phyloP scores from a whole-genome alignment of 2,888 invertebrate species.

The Drosophila austrosaltans region DNA sequence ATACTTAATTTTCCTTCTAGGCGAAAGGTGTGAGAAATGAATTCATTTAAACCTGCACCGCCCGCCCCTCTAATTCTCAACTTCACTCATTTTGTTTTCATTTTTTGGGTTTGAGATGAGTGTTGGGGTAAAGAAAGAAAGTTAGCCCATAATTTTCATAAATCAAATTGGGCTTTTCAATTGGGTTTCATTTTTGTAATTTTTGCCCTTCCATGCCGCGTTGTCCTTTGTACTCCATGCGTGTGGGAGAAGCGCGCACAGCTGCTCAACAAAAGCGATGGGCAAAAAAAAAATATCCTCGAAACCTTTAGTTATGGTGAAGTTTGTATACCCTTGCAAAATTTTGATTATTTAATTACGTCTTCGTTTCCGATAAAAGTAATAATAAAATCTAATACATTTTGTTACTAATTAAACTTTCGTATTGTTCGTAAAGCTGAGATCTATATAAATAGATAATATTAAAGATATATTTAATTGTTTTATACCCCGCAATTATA shows the following conservation, averaged over 20 bases:
- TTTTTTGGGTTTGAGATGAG: slow-evolving; percentile 23
- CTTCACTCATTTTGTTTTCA: slow-evolving; percentile 6
- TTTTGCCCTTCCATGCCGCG: slow-evolving; percentile 12
- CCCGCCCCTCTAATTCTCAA: not conserved
- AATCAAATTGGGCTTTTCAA: slow-evolving; percentile 72
- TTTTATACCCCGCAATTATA: too few relatives aligned
- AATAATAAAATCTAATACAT: too few relatives aligned
- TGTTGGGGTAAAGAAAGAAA: slow-evolving; percentile 33
- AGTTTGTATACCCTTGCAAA: too few relatives aligned
- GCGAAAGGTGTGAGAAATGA: slow-evolving; percentile 33
- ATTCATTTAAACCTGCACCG: not conserved
- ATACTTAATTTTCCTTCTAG: not conserved
- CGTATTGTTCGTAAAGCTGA: too few relatives aligned
- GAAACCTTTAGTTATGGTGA: too few relatives aligned
- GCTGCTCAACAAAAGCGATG: slow-evolving; percentile 8
- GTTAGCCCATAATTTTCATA: slow-evolving; percentile 68
- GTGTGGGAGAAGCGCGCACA: not conserved
- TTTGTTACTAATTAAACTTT: too few relatives aligned
- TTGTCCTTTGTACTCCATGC: not conserved
- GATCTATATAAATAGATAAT: too few relatives aligned
- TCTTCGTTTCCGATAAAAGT: too few relatives aligned
- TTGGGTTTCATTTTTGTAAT: slow-evolving; percentile 40
- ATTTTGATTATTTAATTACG: too few relatives aligned
- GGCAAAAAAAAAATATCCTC: not conserved
- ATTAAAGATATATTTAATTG: too few relatives aligned